Percentiles rank a stretch among this genome's conserved stretches.
These are phyloP conservation scores for Scolanthus callimorphus DNA, from an alignment of 92 coral and sea anemone genomes.

Conservation along the genomic window DNA sequence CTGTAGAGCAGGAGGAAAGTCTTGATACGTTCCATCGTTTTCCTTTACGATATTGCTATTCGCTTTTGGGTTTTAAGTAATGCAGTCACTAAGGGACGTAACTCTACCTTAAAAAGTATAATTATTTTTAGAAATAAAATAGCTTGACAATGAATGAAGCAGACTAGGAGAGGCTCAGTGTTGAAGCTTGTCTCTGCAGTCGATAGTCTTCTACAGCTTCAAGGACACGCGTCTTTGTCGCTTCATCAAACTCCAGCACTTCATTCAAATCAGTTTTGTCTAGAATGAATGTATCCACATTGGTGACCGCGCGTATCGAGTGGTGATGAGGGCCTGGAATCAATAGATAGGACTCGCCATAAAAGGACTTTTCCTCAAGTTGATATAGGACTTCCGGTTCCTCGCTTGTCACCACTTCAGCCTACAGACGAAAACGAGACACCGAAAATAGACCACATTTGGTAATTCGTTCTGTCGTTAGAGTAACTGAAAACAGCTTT, in stretches of 20 bases:
- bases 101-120: too few relatives aligned
- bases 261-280: constrained; percentile 64
- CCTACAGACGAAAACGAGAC: constrained; percentile 30
- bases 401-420: constrained; percentile 70
- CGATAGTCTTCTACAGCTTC: constrained; percentile 4
- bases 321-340: constrained; percentile 59
- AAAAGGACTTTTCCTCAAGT: constrained; percentile 51
- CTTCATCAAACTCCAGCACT: constrained; percentile 34
- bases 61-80: too few relatives aligned
- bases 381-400: constrained; percentile 69
- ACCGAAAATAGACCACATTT: too few relatives aligned
- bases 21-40: too few relatives aligned
- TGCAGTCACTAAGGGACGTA: too few relatives aligned
- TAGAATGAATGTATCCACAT: constrained; percentile 64
- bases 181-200: background rate
- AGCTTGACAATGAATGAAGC: too few relatives aligned
- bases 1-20: too few relatives aligned
- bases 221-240: constrained; percentile 27
- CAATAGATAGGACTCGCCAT: constrained; percentile 62
- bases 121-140: too few relatives aligned
- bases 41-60: too few relatives aligned
- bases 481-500: too few relatives aligned
- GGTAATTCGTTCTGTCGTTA: too few relatives aligned
- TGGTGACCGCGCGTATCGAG: constrained; percentile 79
- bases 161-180: too few relatives aligned